Percentiles rank a stretch among this genome's conserved stretches.
phyloP scores from a whole-genome alignment of 2,888 invertebrate genomes.

The Drosophila fulvimacula region DNA sequence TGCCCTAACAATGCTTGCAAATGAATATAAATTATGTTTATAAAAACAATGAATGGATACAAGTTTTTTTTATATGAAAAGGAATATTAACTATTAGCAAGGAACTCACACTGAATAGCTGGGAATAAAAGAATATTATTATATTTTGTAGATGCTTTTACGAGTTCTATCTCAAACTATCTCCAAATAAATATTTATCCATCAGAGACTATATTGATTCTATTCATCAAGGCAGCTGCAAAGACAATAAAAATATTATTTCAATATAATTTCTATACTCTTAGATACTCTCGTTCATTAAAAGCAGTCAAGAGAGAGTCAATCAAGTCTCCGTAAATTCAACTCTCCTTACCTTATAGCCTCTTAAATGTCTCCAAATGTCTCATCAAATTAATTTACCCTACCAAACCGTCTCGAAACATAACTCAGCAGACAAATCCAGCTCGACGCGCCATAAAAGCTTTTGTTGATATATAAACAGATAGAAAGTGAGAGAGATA shows the following conservation, averaged over 20 bases:
- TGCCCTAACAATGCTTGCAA: not conserved
- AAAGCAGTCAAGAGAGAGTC: no score
- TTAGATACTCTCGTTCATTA: not conserved
- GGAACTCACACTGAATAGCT: no score
- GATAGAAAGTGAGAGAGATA: not conserved
- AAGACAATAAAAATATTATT: no score
- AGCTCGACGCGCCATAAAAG: slow-evolving; percentile 20
- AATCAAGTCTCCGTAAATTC: not conserved
- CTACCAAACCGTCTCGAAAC: not conserved
- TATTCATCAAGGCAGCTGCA: no score
- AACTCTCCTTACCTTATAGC: not conserved
- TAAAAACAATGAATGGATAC: not conserved
- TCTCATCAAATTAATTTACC: not conserved
- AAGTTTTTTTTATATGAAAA: not conserved
- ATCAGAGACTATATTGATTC: no score
- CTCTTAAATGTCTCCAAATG: not conserved
- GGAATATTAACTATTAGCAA: not conserved
- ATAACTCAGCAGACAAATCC: slow-evolving; percentile 35
- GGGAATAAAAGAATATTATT: no score
- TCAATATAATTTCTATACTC: no score
- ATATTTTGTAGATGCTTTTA: no score
- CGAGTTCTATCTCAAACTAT: no score
- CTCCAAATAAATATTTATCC: not conserved
- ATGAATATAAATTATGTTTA: not conserved
- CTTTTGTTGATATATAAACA: slow-evolving; percentile 4